Percentiles rank a stretch among this genome's conserved stretches.
Evolutionary conservation across 2,888 invertebrate species (phyloP).

Genomic region (Adineta ricciae): DNA sequence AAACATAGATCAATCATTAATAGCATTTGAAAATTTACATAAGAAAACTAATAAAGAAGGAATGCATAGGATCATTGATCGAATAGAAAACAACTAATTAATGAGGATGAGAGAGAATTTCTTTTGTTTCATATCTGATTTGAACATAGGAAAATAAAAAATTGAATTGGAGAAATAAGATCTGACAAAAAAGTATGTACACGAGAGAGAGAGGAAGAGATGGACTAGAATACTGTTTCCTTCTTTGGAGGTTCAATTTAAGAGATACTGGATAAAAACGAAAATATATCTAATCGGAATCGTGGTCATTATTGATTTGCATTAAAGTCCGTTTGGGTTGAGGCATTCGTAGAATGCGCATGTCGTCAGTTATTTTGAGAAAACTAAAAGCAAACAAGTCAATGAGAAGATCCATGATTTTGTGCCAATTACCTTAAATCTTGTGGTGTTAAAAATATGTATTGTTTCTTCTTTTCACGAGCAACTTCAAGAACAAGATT

Average conservation of each 20-base stretch:
- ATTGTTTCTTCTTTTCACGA: conserved; percentile 59
- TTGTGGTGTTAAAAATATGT: conserved; percentile 78
- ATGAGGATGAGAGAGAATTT: not conserved
- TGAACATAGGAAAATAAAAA: not conserved
- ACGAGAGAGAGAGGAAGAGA: not conserved
- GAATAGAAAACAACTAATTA: not conserved
- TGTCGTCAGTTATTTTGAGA: conserved; percentile 22
- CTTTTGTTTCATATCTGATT: not conserved
- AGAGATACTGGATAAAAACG: not conserved
- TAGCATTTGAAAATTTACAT: not conserved
- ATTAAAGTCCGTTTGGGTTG: conserved; percentile 28
- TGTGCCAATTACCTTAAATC: conserved; percentile 43
- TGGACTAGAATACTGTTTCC: not conserved
- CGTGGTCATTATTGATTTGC: not conserved
- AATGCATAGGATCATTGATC: not conserved
- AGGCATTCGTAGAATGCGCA: conserved; percentile 33
- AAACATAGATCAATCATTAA: not conserved
- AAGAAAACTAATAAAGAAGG: not conserved
- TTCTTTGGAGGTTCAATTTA: not conserved
- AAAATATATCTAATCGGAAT: not conserved
- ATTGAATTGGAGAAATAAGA: not conserved
- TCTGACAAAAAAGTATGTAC: not conserved
- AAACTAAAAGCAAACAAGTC: not conserved
- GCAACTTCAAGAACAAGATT: conserved; percentile 69
- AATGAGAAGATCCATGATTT: not conserved